Evolutionary conservation across 2,797 vertebrate species (phyloP).

Genomic region (Microctenopoma steveboyesi): DNA sequence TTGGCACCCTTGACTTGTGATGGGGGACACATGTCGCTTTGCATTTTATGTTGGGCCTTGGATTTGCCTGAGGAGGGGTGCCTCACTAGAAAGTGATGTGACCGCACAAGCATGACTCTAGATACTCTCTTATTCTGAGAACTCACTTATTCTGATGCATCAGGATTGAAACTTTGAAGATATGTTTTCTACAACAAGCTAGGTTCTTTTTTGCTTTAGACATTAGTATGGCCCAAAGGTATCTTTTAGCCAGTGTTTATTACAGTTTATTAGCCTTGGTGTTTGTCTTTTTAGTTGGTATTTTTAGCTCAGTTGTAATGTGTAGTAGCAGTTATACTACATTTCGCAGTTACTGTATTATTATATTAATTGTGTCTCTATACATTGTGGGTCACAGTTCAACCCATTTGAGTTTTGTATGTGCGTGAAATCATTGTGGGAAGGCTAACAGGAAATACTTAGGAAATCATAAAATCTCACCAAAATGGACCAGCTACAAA

Average conservation of each 20-base stretch:
- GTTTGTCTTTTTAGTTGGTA: conserved; percentile 5
- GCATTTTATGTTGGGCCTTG: conserved; percentile 64
- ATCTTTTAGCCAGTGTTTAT: conserved; percentile 4
- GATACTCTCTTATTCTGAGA: conserved; percentile 47
- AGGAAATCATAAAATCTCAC: conserved; percentile 14
- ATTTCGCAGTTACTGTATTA: background rate
- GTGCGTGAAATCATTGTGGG: conserved; percentile 12
- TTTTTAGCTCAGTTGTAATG: background rate
- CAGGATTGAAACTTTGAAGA: conserved; percentile 31
- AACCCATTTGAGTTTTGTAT: conserved; percentile 15
- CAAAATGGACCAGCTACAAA: background rate
- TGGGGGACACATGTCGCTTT: conserved; percentile 61
- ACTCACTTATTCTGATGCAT: conserved; percentile 45
- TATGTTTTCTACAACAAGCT: conserved; percentile 13
- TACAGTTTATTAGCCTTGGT: background rate
- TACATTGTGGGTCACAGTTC: conserved; percentile 9
- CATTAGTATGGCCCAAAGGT: conserved; percentile 1
- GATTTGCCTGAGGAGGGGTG: conserved; percentile 59
- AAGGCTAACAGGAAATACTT: conserved; percentile 65
- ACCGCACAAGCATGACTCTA: conserved; percentile 65
- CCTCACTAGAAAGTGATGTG: conserved; percentile 59
- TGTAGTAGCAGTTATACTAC: background rate
- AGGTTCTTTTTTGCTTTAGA: background rate
- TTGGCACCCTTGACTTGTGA: conserved; percentile 64
- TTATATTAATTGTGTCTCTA: conserved; percentile 10